These are phyloP conservation scores for Heteromyza rotundicornis DNA, from an alignment of 2,888 invertebrate genomes.

Conservation along the genomic window DNA sequence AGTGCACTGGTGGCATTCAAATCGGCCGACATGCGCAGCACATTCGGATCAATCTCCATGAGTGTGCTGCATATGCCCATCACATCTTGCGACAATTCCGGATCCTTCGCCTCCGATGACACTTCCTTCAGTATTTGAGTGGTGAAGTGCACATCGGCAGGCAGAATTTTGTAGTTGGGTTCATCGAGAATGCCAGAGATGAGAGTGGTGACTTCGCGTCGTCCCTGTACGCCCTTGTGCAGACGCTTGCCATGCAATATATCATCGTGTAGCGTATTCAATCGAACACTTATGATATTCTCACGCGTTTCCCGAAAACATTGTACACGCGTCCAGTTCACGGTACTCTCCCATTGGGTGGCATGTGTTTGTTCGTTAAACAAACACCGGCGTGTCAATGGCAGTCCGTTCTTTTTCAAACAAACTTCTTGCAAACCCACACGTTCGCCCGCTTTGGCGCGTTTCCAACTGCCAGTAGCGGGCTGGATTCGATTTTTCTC, in stretches of 20 bases:
- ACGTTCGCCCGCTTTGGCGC: constrained; percentile 61
- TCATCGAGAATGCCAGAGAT: constrained; percentile 33
- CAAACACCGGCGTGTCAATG: constrained; percentile 66
- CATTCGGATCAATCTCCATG: constrained; percentile 62
- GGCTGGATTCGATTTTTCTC: constrained; percentile 24
- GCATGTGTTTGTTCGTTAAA: constrained; percentile 66
- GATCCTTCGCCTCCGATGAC: constrained; percentile 30
- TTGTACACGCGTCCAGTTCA: constrained; percentile 28
- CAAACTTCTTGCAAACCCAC: constrained; percentile 63
- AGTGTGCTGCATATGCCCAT: constrained; percentile 63
- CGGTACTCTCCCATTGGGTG: constrained; percentile 64
- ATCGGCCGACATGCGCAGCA: constrained; percentile 53
- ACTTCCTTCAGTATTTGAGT: constrained; percentile 49
- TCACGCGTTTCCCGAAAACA: constrained; percentile 43
- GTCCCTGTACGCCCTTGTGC: constrained; percentile 25
- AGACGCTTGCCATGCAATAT: constrained; percentile 15
- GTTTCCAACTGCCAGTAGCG: constrained; percentile 35
- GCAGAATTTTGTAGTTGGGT: constrained; percentile 59
- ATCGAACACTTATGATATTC: constrained; percentile 36
- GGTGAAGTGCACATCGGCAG: constrained; percentile 68
- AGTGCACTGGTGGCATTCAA: constrained; percentile 72
- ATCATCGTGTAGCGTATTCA: constrained; percentile 38
- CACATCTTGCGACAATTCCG: constrained; percentile 37
- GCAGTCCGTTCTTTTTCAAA: constrained; percentile 66
- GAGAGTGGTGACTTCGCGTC: constrained; percentile 27